Evolutionary conservation across 2,113 vertebrate species (phyloP), one percentile per base, ranked within the genome.

Genomic region (Piliocolobus tephrosceles): DNA sequence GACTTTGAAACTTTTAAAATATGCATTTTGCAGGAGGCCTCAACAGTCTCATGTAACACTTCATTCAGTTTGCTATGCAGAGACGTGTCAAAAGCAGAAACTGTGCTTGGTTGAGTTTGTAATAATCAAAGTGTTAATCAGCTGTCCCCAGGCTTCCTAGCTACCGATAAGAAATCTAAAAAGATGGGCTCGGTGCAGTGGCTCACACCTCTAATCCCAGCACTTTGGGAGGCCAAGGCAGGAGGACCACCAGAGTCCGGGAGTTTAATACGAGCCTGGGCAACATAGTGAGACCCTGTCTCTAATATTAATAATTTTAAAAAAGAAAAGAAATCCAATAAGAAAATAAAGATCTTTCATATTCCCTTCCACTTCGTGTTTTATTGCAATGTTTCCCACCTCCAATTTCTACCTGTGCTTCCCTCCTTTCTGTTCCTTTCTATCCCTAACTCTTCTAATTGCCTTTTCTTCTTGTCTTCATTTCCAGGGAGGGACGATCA

Each of bases 401-500:
- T 58, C 43, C 50, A 30, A 3, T 45, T 32, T 5, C 81, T 55
- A 93, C 47, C 57, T 1, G 2, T 47, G 25, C 45, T 57, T 64
- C 32, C 68, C 43, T 10, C 8, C 43, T 57, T 70, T 64, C 32
- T 3, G 18, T 8, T 25, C 8, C 20, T 72, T 58, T 50, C 3
- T 4, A 43, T 57, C 3, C n/a, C n/a, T 14, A 27, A 40, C 8
- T 3, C 45, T 84, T 58, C 68, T 75, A 61, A 94, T 6, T 45
- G 18, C 32, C 22, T 93, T 61, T 80, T 75, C 13, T 76, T 82
- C 57, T 79, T 25, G 35, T 84, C 35, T 57, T 96, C 73, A 55
- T 70, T 94, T 35, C 87, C 97, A 99, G 99, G 96, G 75, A 94
- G 99, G 99, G 27, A 68, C 98, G 61, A 76, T 98, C 95, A 95